Conservation (phyloP, 2,797 vertebrate genomes). For the Nothura maculosa region DNA sequence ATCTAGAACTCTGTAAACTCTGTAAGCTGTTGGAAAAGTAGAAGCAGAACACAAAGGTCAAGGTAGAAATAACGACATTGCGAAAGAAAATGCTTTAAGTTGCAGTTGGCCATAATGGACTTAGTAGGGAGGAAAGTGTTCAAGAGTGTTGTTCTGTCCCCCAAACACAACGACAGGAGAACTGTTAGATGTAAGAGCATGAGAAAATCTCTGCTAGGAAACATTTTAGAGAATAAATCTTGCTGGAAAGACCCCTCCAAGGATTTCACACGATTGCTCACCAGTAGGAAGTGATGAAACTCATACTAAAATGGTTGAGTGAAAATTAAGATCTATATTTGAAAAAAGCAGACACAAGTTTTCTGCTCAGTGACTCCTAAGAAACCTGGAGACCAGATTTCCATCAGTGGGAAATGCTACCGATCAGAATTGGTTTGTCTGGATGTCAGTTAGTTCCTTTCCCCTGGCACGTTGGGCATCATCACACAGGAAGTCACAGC, state of each 20-base stretch:
- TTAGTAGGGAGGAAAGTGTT: fast-evolving
- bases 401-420: fast-evolving
- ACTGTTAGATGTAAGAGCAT: fast-evolving
- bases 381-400: fast-evolving
- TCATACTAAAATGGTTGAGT: fast-evolving
- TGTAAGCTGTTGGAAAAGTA: not conserved
- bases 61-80: not conserved
- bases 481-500: not conserved
- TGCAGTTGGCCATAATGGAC: fast-evolving
- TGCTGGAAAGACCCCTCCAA: fast-evolving
- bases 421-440: fast-evolving
- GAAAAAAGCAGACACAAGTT: fast-evolving
- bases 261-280: fast-evolving
- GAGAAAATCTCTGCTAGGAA: fast-evolving
- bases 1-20: fast-evolving
- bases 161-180: not conserved
- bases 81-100: not conserved
- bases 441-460: fast-evolving
- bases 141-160: not conserved
- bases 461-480: not conserved
- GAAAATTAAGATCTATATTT: fast-evolving
- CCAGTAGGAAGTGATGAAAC: fast-evolving
- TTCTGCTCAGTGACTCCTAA: fast-evolving
- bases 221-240: fast-evolving
- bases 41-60: not conserved